Evolutionary conservation across 37 sponge, comb jelly and placozoan species (phyloP), one percentile per base, ranked within the genome.

Genomic region (Hormiphora californensis): DNA sequence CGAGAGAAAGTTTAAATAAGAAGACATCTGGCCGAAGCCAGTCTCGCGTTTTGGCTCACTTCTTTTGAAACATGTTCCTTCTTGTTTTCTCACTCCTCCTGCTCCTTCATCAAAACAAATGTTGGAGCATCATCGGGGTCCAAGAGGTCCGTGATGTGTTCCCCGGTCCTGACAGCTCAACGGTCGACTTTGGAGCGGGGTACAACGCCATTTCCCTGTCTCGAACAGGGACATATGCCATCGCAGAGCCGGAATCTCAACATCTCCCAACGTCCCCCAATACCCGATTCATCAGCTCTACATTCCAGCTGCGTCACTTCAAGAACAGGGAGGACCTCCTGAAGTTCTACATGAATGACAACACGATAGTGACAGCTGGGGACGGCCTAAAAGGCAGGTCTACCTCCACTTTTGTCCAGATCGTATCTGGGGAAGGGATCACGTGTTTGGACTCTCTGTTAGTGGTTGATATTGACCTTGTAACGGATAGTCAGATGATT

Each of bases 161-260:
- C 61, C 61, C 61, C 9, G 61, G 27, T 57, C 61, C 61, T 12
- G 30, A 28, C 3, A 23, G 27, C n/a, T 28, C 30, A 5, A 57
- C n/a, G 5, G 27, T 57, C n/a, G 61, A 57, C 23, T 57, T 57
- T 30, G 61, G 61, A 19, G 61, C 27, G 17, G 61, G 61, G 5
- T 57, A 57, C 61, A 57, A 57, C 61, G n/a, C 61, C 61, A 57
- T 57, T 30, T 57, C 61, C 7, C 17, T 57, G 61, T 57, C 61
- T 30, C n/a, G 61, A 57, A 57, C 61, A 12, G 61, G 61, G 3
- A 57, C 61, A 19, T 23, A 5, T 21, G 61, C 61, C 3, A 30
- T 57, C 3, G 27, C 7, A 23, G 9, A 28, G n/a, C 7, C 61
- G 4, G n/a, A n/a, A n/a, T n/a, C n/a, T n/a, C n/a, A n/a, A n/a